Percentiles rank a stretch among this genome's conserved stretches.
These are phyloP conservation scores for Zaprionus lachaisei DNA, from an alignment of 1,140 invertebrate genomes.

Conservation along the genomic window DNA sequence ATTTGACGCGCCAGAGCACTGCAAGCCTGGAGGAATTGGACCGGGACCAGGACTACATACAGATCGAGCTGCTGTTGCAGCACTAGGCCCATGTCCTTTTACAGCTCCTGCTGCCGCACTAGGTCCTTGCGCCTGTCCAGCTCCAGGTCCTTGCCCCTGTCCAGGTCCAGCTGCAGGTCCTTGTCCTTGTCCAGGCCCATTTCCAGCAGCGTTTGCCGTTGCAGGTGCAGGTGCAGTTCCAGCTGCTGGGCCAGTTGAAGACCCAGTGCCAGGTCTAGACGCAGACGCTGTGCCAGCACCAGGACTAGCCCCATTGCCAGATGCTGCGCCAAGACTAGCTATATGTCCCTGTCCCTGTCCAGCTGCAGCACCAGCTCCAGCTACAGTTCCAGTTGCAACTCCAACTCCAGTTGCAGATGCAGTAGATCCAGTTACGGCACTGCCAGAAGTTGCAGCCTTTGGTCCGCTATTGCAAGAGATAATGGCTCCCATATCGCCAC, in stretches of 20 bases:
- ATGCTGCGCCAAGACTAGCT: neutral
- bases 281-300: neutral
- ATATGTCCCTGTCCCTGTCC: neutral
- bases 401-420: slow-evolving; percentile 19
- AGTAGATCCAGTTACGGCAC: neutral
- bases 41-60: neutral
- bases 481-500: slow-evolving; percentile 58
- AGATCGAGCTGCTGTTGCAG: neutral
- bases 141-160: neutral
- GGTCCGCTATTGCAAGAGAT: slow-evolving; percentile 55
- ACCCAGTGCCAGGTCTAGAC: neutral
- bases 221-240: neutral
- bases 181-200: slow-evolving; percentile 2
- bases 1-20: slow-evolving; percentile 30
- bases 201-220: slow-evolving; percentile 16
- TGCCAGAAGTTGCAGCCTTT: slow-evolving; percentile 23
- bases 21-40: slow-evolving; percentile 25
- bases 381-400: neutral
- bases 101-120: neutral
- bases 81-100: neutral
- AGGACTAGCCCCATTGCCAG: slow-evolving; percentile 17
- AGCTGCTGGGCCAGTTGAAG: neutral
- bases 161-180: neutral
- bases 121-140: neutral
- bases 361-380: neutral